Percentiles rank a stretch among this genome's conserved stretches.
These are phyloP conservation scores for Nysson spinosus DNA, from an alignment of 2,888 invertebrate species.

Conservation along the genomic window DNA sequence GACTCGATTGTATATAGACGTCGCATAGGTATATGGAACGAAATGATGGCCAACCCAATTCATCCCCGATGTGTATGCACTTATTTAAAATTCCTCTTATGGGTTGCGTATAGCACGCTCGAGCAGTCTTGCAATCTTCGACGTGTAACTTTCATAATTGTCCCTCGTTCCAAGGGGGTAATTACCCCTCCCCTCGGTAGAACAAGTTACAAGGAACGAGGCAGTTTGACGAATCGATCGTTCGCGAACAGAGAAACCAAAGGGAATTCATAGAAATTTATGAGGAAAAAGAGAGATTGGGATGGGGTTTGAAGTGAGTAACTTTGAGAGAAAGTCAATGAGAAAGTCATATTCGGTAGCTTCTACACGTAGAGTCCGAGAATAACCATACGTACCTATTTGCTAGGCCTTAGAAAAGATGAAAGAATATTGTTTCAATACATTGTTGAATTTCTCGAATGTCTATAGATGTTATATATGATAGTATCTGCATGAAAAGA, in stretches of 20 bases:
- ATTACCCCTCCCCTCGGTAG: background rate
- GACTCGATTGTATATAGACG: constrained; percentile 56
- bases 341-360: constrained; percentile 60
- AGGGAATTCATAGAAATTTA: background rate
- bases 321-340: constrained; percentile 55
- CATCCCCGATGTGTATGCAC: constrained; percentile 12
- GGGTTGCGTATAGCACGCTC: constrained; percentile 11
- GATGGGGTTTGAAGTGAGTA: constrained; percentile 27
- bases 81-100: constrained; percentile 4
- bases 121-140: constrained; percentile 19
- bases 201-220: background rate
- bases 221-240: background rate
- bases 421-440: too few species aligned
- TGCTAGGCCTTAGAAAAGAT: constrained; percentile 69
- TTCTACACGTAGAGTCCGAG: constrained; percentile 52
- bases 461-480: constrained; percentile 66
- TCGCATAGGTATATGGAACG: constrained; percentile 43
- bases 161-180: background rate
- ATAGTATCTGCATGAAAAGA: constrained; percentile 10
- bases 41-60: constrained; percentile 22
- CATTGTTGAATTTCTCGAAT: constrained; percentile 64
- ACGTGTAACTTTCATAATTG: constrained; percentile 13
- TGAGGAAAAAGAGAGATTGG: constrained; percentile 13
- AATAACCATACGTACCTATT: constrained; percentile 65
- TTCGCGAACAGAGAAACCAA: background rate